These are phyloP conservation scores for Malurus elegans DNA, from an alignment of 2,113 vertebrate genomes.

Conservation along the genomic window DNA sequence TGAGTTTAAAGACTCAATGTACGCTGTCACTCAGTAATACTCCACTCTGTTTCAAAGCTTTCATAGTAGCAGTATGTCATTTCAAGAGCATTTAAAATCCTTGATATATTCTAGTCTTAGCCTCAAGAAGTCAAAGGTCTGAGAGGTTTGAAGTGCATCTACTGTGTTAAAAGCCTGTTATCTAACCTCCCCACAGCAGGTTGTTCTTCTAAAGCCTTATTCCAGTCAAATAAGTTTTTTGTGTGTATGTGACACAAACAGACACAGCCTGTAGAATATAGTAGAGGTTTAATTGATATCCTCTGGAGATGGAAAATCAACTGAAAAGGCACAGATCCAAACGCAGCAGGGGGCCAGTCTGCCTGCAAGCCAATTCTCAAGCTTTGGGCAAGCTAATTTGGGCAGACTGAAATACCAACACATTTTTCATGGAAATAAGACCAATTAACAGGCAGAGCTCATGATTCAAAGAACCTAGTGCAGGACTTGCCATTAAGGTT, in stretches of 20 bases:
- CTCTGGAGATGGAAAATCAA: slow-evolving; percentile 57
- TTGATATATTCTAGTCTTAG: slow-evolving; percentile 47
- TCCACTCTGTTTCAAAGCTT: slow-evolving; percentile 2
- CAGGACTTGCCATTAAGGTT: not conserved
- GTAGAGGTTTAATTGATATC: slow-evolving; percentile 63
- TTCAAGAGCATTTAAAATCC: slow-evolving; percentile 54
- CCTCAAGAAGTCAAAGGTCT: slow-evolving; percentile 60
- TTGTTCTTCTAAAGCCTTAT: slow-evolving; percentile 57
- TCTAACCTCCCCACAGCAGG: slow-evolving; percentile 46
- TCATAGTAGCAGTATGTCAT: not conserved
- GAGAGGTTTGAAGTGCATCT: slow-evolving; percentile 57
- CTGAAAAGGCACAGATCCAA: slow-evolving; percentile 61
- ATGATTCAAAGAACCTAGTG: not conserved
- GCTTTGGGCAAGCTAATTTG: slow-evolving; percentile 45
- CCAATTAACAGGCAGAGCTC: slow-evolving; percentile 42
- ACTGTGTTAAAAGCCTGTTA: slow-evolving; percentile 66
- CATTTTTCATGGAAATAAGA: slow-evolving; percentile 32
- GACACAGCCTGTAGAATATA: slow-evolving; percentile 30
- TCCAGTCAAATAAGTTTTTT: slow-evolving; percentile 61
- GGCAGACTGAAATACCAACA: slow-evolving; percentile 45
- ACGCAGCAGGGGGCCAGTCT: not conserved
- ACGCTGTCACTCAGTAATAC: not conserved
- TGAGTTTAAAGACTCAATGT: not conserved
- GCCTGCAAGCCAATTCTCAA: slow-evolving; percentile 41
- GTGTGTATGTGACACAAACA: slow-evolving; percentile 47